A percentile compares a stretch with the other conserved stretches of the same genome.
Evolutionary conservation across 2,888 invertebrate species (phyloP).

Genomic region (Spisula solida): DNA sequence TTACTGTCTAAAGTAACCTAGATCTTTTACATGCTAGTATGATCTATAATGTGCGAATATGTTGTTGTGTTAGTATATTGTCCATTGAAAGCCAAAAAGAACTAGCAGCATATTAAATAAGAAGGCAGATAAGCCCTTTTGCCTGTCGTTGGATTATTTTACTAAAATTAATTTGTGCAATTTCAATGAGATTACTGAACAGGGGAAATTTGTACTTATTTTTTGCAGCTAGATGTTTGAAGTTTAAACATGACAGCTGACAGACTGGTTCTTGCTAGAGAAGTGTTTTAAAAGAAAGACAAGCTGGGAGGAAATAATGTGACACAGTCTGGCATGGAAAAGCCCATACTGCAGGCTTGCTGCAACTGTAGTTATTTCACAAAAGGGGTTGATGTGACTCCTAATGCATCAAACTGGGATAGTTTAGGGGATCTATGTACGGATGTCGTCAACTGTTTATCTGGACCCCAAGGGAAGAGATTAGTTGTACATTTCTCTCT

Average conservation of each 20-base stretch:
- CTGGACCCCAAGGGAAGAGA: slow-evolving; percentile 57
- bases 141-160: too few species aligned
- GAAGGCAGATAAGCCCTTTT: too few species aligned
- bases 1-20: too few species aligned
- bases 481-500: slow-evolving; percentile 67
- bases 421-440: slow-evolving; percentile 62
- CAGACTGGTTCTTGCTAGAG: neutral
- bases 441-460: slow-evolving; percentile 59
- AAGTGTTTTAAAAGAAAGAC: slow-evolving; percentile 12
- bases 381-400: slow-evolving; percentile 59
- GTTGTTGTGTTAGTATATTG: neutral
- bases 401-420: slow-evolving; percentile 61
- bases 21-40: neutral
- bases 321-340: slow-evolving; percentile 65
- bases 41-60: neutral
- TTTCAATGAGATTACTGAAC: neutral
- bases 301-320: slow-evolving; percentile 40
- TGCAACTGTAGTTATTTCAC: slow-evolving; percentile 53
- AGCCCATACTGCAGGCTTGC: slow-evolving; percentile 56
- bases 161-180: too few species aligned
- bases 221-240: slow-evolving; percentile 26
- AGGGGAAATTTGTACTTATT: slow-evolving; percentile 11
- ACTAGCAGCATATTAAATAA: too few species aligned
- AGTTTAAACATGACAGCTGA: neutral
- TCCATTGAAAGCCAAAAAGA: too few species aligned